Percentiles rank a stretch among this genome's conserved stretches.
phyloP scores from a whole-genome alignment of 2,888 invertebrate species.

The Torymus tubicola region DNA sequence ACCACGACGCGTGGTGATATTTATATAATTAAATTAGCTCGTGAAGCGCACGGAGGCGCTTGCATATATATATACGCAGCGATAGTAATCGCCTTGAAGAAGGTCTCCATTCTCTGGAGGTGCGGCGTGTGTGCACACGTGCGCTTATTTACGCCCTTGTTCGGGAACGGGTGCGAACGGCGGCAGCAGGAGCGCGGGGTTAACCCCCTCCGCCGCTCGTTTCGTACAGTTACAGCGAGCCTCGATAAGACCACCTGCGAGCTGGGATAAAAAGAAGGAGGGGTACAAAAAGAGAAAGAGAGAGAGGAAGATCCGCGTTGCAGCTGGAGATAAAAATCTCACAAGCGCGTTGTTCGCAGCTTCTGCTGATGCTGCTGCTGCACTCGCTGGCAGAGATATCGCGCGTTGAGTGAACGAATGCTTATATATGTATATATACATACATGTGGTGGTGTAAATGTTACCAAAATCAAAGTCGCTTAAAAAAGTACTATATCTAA shows the following conservation, averaged over 20 bases:
- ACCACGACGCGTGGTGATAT: neutral
- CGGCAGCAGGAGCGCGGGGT: slow-evolving; percentile 40
- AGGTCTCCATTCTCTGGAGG: slow-evolving; percentile 17
- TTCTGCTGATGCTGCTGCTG: no score
- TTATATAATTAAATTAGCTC: slow-evolving; percentile 37
- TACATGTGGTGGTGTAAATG: neutral
- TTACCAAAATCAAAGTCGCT: neutral
- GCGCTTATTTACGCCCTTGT: slow-evolving; percentile 41
- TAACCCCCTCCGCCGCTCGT: slow-evolving; percentile 28
- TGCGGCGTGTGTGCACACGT: neutral
- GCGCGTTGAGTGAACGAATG: no score
- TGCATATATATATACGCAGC: neutral
- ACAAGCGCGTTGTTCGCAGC: slow-evolving; percentile 41
- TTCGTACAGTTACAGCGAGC: neutral
- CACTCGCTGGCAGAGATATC: no score
- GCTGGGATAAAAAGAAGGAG: slow-evolving; percentile 43
- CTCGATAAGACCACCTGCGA: slow-evolving; percentile 72
- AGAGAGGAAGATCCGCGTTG: slow-evolving; percentile 5
- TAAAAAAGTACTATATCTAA: neutral
- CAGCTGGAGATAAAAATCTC: slow-evolving; percentile 69
- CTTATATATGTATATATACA: neutral
- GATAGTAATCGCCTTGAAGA: slow-evolving; percentile 13
- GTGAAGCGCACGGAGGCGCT: neutral
- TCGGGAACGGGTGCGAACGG: slow-evolving; percentile 19
- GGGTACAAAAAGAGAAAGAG: neutral